These are phyloP conservation scores for Caenorhabditis remanei DNA, from an alignment of 1,140 invertebrate genomes.

Conservation along the genomic window DNA sequence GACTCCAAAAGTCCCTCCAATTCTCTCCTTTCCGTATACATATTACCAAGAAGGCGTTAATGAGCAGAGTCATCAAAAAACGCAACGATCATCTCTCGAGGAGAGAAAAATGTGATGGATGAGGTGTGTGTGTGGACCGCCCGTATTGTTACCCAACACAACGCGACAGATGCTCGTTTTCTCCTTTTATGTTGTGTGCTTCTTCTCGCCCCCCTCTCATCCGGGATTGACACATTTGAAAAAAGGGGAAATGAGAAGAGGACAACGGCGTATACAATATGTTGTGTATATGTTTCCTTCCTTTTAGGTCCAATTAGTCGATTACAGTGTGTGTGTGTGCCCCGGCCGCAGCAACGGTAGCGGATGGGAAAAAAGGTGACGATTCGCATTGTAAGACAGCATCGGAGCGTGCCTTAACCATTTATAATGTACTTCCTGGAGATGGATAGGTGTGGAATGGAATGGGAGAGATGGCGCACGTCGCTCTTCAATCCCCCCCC, in stretches of 20 bases:
- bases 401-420: slow-evolving; percentile 42
- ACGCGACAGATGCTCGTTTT: slow-evolving; percentile 48
- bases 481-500: not conserved
- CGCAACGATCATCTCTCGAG: not conserved
- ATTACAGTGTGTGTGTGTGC: not conserved
- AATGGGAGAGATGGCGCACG: not conserved
- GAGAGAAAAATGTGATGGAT: slow-evolving; percentile 51
- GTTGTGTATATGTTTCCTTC: not conserved
- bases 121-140: slow-evolving; percentile 33
- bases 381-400: slow-evolving; percentile 31
- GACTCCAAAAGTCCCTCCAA: too few relatives aligned
- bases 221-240: slow-evolving; percentile 30
- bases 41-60: not conserved
- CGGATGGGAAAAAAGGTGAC: not conserved
- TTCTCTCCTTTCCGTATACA: too few relatives aligned
- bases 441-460: not conserved
- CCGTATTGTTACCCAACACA: slow-evolving; percentile 48
- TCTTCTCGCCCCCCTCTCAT: not conserved
- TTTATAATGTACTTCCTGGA: slow-evolving; percentile 39
- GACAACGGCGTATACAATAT: not conserved
- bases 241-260: not conserved
- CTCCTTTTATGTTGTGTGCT: not conserved
- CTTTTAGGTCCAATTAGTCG: slow-evolving; percentile 27
- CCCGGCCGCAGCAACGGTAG: not conserved
- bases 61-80: slow-evolving; percentile 24